These are phyloP conservation scores for Eptatretus atami DNA, from an alignment of 2,797 vertebrate species.

Conservation along the genomic window DNA sequence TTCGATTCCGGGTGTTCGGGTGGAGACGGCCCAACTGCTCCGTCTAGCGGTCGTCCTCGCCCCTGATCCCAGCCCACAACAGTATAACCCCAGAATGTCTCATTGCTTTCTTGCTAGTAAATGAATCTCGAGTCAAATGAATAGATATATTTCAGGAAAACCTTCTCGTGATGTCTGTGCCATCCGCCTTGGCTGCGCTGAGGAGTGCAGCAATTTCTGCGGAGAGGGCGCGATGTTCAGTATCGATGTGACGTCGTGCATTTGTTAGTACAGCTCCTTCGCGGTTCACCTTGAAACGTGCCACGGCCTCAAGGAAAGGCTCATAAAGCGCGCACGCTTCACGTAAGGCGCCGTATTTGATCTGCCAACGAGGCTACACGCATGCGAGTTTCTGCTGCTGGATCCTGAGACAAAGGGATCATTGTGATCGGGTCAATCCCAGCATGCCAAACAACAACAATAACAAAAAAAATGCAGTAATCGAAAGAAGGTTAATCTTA, in stretches of 20 bases:
- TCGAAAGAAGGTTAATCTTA: neutral
- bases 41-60: neutral
- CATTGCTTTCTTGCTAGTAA: neutral
- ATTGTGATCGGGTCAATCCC: neutral
- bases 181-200: constrained; percentile 62
- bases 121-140: neutral
- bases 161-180: constrained; percentile 72
- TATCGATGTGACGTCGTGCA: constrained; percentile 54
- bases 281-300: constrained; percentile 74
- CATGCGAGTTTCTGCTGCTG: constrained; percentile 84
- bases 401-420: constrained; percentile 25
- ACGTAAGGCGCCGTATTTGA: constrained; percentile 75
- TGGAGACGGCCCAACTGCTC: neutral
- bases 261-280: constrained; percentile 58
- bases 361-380: constrained; percentile 96
- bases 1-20: neutral
- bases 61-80: neutral
- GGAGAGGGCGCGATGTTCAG: constrained; percentile 50
- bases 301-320: constrained; percentile 74
- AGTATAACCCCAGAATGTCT: neutral
- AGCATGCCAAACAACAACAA: neutral
- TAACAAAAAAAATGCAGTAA: neutral
- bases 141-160: constrained; percentile 13
- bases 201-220: constrained; percentile 53
- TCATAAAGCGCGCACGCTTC: constrained; percentile 76